Evolutionary conservation across 2,888 invertebrate genomes (phyloP).

Genomic region (Mellilla xanthometata): DNA sequence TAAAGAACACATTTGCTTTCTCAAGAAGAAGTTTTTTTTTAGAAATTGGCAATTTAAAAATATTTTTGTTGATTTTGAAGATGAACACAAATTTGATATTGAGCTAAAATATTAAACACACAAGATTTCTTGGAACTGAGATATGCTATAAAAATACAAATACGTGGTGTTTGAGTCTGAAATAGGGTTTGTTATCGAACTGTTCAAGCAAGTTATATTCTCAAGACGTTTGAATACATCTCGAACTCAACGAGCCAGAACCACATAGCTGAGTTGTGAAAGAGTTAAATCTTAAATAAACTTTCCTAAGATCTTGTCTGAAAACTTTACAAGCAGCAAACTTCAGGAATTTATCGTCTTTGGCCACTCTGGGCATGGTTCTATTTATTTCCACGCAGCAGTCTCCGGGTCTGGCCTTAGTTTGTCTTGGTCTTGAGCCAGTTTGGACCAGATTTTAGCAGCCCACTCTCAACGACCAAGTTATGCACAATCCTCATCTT

Average conservation of each 20-base stretch:
- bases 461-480: constrained; percentile 18
- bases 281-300: constrained; percentile 18
- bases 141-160: neutral
- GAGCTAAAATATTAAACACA: too few species aligned
- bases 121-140: too few species aligned
- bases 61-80: too few species aligned
- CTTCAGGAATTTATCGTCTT: constrained; percentile 20
- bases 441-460: constrained; percentile 28
- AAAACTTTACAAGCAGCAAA: constrained; percentile 16
- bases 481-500: constrained; percentile 6
- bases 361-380: constrained; percentile 2
- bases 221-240: constrained; percentile 3
- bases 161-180: neutral
- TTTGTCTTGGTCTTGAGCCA: constrained; percentile 35
- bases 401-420: constrained; percentile 24
- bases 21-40: too few species aligned
- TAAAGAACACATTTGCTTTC: too few species aligned
- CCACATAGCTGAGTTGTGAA: constrained; percentile 17
- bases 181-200: constrained; percentile 1
- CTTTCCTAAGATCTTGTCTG: constrained; percentile 18
- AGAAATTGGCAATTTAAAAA: too few species aligned
- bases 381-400: constrained; percentile 38
- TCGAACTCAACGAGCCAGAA: constrained; percentile 10
- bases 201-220: constrained; percentile 2
- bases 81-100: too few species aligned